phyloP scores from a whole-genome alignment of 1,140 invertebrate species.

The Trichomalopsis sarcophagae region DNA sequence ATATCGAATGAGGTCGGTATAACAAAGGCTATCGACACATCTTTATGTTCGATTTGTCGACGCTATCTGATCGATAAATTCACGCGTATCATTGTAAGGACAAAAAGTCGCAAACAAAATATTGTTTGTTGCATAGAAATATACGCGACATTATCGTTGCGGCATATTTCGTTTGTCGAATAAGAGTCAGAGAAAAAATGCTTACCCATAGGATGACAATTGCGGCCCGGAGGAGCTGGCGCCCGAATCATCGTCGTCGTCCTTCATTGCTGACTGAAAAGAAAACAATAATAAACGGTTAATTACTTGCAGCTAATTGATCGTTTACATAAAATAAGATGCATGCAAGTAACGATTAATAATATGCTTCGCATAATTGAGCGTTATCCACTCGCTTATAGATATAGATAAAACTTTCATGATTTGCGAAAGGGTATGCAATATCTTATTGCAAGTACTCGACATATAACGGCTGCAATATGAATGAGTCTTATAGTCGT shows the following conservation, averaged over 20 bases:
- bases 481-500: not conserved
- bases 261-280: conserved; percentile 63
- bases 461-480: not conserved
- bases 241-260: conserved; percentile 67
- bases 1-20: not conserved
- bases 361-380: too few species aligned
- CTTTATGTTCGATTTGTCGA: not conserved
- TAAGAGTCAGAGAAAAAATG: not conserved
- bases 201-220: conserved; percentile 58
- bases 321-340: not conserved
- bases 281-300: not conserved
- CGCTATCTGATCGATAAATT: conserved; percentile 21
- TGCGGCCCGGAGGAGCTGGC: conserved; percentile 57
- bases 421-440: too few species aligned
- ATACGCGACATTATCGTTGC: too few species aligned
- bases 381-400: too few species aligned
- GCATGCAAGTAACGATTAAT: too few species aligned
- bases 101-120: not conserved
- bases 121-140: not conserved
- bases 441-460: too few species aligned
- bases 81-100: not conserved
- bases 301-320: not conserved
- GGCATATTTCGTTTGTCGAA: not conserved
- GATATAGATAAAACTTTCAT: too few species aligned
- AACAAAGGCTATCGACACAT: conserved; percentile 16